Conservation (phyloP, 1,140 invertebrate genomes). For the Drosophila subobscura region DNA sequence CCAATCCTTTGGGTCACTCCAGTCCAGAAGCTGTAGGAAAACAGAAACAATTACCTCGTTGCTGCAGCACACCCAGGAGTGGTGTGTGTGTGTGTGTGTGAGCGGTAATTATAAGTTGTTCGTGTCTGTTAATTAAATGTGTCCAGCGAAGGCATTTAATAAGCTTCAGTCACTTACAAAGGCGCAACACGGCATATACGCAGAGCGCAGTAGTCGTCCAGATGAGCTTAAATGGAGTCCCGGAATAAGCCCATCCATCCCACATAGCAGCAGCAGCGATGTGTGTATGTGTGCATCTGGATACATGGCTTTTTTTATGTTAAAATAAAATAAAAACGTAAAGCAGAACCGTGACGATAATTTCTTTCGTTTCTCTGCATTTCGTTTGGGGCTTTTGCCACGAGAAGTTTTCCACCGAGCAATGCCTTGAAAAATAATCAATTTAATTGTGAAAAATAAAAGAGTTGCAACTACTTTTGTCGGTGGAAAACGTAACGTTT, state of each 20-base stretch:
- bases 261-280: background rate
- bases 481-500: too few relatives aligned
- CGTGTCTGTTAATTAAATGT: slow-evolving; percentile 82
- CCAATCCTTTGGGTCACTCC: slow-evolving; percentile 8
- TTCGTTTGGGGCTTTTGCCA: background rate
- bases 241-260: slow-evolving; percentile 24
- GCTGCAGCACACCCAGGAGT: slow-evolving; percentile 47
- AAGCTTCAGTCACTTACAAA: slow-evolving; percentile 77
- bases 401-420: too few relatives aligned
- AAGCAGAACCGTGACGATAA: background rate
- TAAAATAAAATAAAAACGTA: slow-evolving; percentile 12
- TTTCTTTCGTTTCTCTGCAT: slow-evolving; percentile 7
- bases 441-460: too few relatives aligned
- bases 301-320: background rate
- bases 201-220: slow-evolving; percentile 11
- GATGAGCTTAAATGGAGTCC: slow-evolving; percentile 14
- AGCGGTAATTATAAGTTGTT: slow-evolving; percentile 74
- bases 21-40: slow-evolving; percentile 1
- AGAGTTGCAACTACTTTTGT: too few relatives aligned
- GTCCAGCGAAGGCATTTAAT: slow-evolving; percentile 78
- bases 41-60: slow-evolving; percentile 65
- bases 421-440: too few relatives aligned
- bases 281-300: background rate
- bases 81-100: slow-evolving; percentile 18
- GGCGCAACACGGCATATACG: slow-evolving; percentile 50